Base-by-base conservation (phyloP, 1,140 invertebrate species). In the Diabrotica undecimpunctata region DNA sequence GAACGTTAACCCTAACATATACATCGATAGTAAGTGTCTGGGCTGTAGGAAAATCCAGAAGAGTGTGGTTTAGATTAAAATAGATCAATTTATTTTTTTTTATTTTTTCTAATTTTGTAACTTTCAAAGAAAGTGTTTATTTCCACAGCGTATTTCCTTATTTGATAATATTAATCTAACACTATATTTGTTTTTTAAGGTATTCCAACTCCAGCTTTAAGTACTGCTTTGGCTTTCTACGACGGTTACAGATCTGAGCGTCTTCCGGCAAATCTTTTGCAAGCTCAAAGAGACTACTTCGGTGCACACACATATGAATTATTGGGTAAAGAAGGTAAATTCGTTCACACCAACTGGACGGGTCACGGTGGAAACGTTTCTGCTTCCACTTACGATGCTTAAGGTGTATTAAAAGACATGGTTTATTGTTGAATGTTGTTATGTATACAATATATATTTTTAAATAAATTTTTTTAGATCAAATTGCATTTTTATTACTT, bases 241-340 rank as follows among this genome's bases (percentile, higher is more conserved):
- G 97, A 99, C 81, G 97, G 97, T 4, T 99, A 95, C 78, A 85
- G 76, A 36, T 73, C 70, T 6, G 73, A 76, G 64, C 66, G 65
- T 11, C 61, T 79, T 0, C 76, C 76, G 2, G 78, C 75, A 10
- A 78, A 78, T 65, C 71, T 75, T 67, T 82, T 83, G 35, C 85
- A 96, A 87, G 98, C 97, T 0, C 97, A 99, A 80, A 82, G 98
- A 52, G 97, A 99, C 80, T 99, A 97, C 77, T 99, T 99, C 79
- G 98, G 98, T 0, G 97, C 98, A 0, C 98, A 99, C 79, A 99
- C 97, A 0, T 99, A 99, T 74, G 97, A 99, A 79, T 79, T 98
- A 53, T 77, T 96, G 5, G 83, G 82, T 7, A 81, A 91, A 62
- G 96, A 97, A 54, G 96, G 96, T 25, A 88, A 87, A 68, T 98